Conservation (phyloP, 1,140 invertebrate species). For the Drosophila triauraria region DNA sequence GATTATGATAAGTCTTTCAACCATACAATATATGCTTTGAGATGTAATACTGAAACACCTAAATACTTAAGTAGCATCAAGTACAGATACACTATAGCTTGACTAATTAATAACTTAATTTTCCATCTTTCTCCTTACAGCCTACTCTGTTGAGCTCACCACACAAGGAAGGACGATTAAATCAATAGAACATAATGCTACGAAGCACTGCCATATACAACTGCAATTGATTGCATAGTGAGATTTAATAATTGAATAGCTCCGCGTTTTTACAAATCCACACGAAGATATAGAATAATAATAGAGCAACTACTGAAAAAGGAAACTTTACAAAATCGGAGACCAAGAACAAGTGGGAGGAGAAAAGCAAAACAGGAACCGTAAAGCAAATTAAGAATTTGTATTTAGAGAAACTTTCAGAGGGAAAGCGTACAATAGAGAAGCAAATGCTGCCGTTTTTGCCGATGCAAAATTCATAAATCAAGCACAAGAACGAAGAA, state of each 20-base stretch:
- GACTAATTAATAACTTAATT: not conserved
- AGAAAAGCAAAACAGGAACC: slow-evolving; percentile 38
- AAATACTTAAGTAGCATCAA: too few species aligned
- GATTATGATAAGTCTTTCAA: not conserved
- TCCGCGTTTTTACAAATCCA: slow-evolving; percentile 51
- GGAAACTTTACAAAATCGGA: slow-evolving; percentile 55
- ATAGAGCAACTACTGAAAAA: slow-evolving; percentile 18
- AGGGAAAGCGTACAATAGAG: slow-evolving; percentile 24
- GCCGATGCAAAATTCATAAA: slow-evolving; percentile 28
- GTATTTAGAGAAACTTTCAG: slow-evolving; percentile 7
- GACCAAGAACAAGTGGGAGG: slow-evolving; percentile 35
- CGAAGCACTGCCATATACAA: slow-evolving; percentile 70
- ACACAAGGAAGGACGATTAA: slow-evolving; percentile 24
- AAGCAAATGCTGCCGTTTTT: slow-evolving; percentile 29
- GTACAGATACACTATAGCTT: not conserved
- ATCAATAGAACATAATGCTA: slow-evolving; percentile 70
- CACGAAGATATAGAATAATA: slow-evolving; percentile 41
- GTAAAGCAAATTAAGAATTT: slow-evolving; percentile 29
- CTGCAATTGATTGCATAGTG: slow-evolving; percentile 47
- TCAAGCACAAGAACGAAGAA: slow-evolving; percentile 19
- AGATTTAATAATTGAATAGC: slow-evolving; percentile 50
- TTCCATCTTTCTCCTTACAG: slow-evolving; percentile 28
- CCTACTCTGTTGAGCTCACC: slow-evolving; percentile 37
- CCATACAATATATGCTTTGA: not conserved
- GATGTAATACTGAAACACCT: not conserved